phyloP scores from a whole-genome alignment of 2,797 vertebrate species.

The Percopsis omiscomaycus region DNA sequence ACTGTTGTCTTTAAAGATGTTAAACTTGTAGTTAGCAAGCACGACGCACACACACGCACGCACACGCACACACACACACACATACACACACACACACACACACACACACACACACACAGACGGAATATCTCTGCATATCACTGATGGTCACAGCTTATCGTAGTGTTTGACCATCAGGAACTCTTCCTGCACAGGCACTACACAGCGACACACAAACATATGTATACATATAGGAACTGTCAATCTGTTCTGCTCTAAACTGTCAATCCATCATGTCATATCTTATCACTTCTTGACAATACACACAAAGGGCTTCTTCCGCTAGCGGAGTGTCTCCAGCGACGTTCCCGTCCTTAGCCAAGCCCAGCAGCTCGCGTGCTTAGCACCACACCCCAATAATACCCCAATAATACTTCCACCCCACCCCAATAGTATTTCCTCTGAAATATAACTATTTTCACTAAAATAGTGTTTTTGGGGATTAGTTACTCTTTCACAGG shows the following conservation, averaged over 20 bases:
- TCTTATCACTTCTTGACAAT: constrained; percentile 52
- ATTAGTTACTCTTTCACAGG: too few species aligned
- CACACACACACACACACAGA: constrained; percentile 9
- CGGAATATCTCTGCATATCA: constrained; percentile 45
- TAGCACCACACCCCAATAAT: too few species aligned
- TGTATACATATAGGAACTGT: constrained; percentile 36
- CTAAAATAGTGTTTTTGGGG: too few species aligned
- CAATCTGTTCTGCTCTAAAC: constrained; percentile 39
- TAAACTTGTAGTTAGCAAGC: constrained; percentile 61
- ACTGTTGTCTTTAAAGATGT: constrained; percentile 62
- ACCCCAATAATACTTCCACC: too few species aligned
- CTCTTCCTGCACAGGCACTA: constrained; percentile 29
- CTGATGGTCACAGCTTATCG: constrained; percentile 56
- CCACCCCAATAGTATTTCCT: too few species aligned
- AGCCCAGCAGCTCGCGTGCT: too few species aligned
- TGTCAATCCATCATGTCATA: constrained; percentile 52
- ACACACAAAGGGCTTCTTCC: constrained; percentile 70
- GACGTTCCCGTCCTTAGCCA: too few species aligned
- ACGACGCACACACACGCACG: constrained; percentile 6
- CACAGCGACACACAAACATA: constrained; percentile 29
- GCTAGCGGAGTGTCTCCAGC: constrained; percentile 53
- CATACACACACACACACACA: constrained; percentile 14
- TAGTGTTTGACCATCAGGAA: constrained; percentile 47
- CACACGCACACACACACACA: constrained; percentile 13
- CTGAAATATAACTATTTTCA: too few species aligned